Percentiles rank a stretch among this genome's conserved stretches.
Evolutionary conservation across 2,113 vertebrate genomes (phyloP).

Genomic region (Narcine bancroftii): DNA sequence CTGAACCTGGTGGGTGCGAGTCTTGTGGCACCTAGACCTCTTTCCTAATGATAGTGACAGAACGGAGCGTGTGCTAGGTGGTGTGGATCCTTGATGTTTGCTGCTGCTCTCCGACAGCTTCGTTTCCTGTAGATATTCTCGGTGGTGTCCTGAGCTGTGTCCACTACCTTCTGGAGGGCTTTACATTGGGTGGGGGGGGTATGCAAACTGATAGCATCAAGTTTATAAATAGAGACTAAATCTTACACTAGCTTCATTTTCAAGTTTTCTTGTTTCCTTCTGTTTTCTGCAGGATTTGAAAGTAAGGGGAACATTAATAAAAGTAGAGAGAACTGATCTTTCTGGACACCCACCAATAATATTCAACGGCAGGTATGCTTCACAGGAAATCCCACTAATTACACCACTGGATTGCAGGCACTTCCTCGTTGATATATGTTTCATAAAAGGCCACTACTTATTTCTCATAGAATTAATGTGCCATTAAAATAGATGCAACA

Average conservation of each 20-base stretch:
- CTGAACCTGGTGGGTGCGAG: no score
- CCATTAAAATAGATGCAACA: background rate
- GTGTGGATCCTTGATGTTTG: no score
- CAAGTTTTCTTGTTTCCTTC: constrained; percentile 6
- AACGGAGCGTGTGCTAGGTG: no score
- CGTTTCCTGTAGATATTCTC: no score
- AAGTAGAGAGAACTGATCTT: background rate
- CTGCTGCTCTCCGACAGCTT: no score
- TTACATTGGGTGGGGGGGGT: no score
- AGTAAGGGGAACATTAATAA: background rate
- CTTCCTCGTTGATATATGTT: background rate
- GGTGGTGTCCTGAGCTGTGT: no score
- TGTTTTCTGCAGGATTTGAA: background rate
- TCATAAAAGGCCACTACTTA: background rate
- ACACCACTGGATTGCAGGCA: background rate
- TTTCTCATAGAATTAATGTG: background rate
- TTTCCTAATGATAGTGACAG: no score
- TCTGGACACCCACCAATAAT: background rate
- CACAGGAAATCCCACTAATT: background rate
- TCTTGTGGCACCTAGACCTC: no score
- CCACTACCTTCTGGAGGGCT: no score
- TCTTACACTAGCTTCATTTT: background rate
- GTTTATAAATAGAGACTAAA: background rate
- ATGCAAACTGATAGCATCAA: background rate
- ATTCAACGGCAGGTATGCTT: background rate